Percentiles rank a stretch among this genome's conserved stretches.
Conservation (phyloP, 1,140 invertebrate genomes). For the Ylistrum balloti region DNA sequence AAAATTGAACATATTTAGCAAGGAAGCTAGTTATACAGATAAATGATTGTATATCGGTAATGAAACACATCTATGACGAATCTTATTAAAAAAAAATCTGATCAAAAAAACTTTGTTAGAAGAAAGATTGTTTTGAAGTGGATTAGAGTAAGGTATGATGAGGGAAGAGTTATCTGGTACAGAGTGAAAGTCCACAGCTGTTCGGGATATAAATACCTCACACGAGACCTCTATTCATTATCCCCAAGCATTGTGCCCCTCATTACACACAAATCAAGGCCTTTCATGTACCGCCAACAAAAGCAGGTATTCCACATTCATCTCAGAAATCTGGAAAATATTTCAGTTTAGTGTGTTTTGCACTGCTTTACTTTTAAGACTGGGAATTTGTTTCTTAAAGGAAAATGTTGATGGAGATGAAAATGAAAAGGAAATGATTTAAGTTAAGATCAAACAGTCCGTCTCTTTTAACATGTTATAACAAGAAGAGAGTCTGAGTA, state of each 20-base stretch:
- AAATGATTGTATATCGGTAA: too few relatives aligned
- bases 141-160: neutral
- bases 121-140: neutral
- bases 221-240: neutral
- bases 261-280: slow-evolving; percentile 6
- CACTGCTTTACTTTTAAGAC: neutral
- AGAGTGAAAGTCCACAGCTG: neutral
- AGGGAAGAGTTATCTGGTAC: neutral
- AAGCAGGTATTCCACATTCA: neutral
- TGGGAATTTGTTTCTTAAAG: neutral
- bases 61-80: neutral
- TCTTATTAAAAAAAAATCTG: neutral
- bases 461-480: neutral
- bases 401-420: slow-evolving; percentile 32
- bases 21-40: too few relatives aligned
- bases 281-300: slow-evolving; percentile 25
- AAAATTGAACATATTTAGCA: too few relatives aligned
- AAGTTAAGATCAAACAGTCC: neutral
- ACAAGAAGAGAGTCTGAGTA: neutral
- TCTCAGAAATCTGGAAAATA: neutral
- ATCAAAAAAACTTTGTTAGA: too few relatives aligned
- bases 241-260: slow-evolving; percentile 35
- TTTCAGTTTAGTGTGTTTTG: neutral
- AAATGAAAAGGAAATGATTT: neutral
- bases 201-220: slow-evolving; percentile 20